These are phyloP conservation scores for Rhinogobio ventralis DNA, from an alignment of 2,797 vertebrate species.

Conservation along the genomic window DNA sequence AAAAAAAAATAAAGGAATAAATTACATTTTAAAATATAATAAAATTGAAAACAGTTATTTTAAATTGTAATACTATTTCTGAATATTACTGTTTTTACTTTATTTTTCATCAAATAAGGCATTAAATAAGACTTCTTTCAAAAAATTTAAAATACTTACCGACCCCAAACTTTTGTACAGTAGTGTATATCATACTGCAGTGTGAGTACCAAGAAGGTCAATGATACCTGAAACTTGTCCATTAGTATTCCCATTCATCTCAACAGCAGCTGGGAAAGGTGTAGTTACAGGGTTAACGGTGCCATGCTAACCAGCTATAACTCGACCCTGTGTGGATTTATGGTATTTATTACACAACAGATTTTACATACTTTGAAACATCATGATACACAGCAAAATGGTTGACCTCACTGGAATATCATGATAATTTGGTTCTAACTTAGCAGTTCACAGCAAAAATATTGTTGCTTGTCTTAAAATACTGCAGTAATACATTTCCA, in stretches of 20 bases:
- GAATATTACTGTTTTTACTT: not conserved
- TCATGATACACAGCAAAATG: not conserved
- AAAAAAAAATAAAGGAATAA: not conserved
- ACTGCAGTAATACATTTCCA: constrained; percentile 67
- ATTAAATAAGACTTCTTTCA: not conserved
- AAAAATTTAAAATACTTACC: not conserved
- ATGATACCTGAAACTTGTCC: not conserved
- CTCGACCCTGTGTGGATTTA: not conserved
- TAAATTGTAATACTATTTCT: not conserved
- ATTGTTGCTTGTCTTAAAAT: constrained; percentile 13
- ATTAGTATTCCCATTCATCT: not conserved
- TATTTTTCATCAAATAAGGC: not conserved
- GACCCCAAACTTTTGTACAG: not conserved
- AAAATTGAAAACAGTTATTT: not conserved
- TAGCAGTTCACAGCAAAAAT: not conserved
- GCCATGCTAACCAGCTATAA: not conserved
- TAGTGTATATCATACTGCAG: not conserved
- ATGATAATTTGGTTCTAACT: not conserved
- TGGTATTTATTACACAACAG: constrained; percentile 22
- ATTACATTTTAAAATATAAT: not conserved
- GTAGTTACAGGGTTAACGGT: not conserved
- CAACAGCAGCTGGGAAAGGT: not conserved
- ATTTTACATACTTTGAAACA: constrained; percentile 11
- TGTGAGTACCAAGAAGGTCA: not conserved
- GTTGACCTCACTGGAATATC: not conserved